Conservation (phyloP, 2,113 vertebrate genomes). For the Megaptera novaeangliae region DNA sequence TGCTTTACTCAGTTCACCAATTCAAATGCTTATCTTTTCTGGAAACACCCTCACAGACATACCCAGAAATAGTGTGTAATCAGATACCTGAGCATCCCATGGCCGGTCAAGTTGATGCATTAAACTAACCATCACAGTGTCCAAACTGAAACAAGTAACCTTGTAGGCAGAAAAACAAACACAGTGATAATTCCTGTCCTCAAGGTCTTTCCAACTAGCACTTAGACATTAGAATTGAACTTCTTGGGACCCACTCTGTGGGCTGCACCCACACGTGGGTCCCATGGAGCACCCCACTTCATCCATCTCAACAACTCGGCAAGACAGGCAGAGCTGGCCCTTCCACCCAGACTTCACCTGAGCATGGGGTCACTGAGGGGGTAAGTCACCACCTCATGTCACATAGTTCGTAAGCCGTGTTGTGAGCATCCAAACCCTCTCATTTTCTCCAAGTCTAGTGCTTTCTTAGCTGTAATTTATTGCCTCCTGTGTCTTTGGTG, state of each 20-base stretch:
- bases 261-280: too few species aligned
- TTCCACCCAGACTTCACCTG: background rate
- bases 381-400: fast-evolving
- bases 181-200: background rate
- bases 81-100: background rate
- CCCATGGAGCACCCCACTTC: fast-evolving
- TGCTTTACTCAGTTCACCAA: background rate
- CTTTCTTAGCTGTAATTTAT: background rate
- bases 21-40: background rate
- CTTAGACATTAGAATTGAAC: background rate
- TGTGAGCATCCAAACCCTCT: too few species aligned
- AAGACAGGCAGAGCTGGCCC: background rate
- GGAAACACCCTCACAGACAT: background rate
- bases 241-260: too few species aligned
- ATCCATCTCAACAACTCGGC: background rate
- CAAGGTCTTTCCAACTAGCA: background rate
- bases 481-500: background rate
- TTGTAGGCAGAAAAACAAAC: background rate
- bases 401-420: background rate
- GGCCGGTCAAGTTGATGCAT: background rate
- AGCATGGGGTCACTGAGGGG: background rate
- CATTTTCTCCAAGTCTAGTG: background rate
- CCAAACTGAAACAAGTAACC: background rate
- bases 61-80: background rate
- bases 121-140: background rate